These are phyloP conservation scores for Acridotheres tristis DNA, from an alignment of 2,797 vertebrate genomes.

Conservation along the genomic window DNA sequence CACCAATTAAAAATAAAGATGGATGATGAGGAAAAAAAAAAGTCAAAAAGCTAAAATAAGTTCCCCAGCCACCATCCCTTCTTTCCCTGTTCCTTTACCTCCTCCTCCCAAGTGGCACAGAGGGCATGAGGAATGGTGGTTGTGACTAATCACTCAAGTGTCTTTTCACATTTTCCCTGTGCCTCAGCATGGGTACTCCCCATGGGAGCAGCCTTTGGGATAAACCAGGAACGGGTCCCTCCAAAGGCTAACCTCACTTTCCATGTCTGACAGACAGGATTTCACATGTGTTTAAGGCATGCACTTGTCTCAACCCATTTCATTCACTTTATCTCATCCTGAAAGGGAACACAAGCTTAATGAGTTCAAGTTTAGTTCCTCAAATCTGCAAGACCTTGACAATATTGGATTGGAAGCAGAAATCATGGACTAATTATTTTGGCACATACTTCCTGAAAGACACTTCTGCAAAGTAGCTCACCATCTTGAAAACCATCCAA, in stretches of 20 bases:
- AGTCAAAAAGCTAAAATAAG: background rate
- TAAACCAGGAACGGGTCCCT: background rate
- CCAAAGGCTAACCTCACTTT: background rate
- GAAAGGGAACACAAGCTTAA: background rate
- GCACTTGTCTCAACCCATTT: background rate
- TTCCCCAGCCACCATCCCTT: background rate
- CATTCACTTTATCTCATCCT: background rate
- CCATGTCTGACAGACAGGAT: background rate
- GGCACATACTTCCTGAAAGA: background rate
- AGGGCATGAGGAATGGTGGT: rapidly evolving
- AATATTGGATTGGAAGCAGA: background rate
- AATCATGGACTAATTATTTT: background rate
- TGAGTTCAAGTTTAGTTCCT: background rate
- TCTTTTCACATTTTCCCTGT: background rate
- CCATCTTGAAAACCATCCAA: background rate
- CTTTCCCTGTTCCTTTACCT: background rate
- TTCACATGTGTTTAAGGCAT: rapidly evolving
- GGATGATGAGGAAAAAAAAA: background rate
- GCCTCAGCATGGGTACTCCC: background rate
- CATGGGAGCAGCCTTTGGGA: background rate
- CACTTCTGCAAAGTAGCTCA: background rate
- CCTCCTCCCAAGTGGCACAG: background rate
- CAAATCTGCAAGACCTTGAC: background rate
- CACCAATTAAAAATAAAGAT: background rate
- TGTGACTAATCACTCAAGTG: background rate